phyloP scores from a whole-genome alignment of 2,888 invertebrate genomes.

The Caenorhabditis japonica region DNA sequence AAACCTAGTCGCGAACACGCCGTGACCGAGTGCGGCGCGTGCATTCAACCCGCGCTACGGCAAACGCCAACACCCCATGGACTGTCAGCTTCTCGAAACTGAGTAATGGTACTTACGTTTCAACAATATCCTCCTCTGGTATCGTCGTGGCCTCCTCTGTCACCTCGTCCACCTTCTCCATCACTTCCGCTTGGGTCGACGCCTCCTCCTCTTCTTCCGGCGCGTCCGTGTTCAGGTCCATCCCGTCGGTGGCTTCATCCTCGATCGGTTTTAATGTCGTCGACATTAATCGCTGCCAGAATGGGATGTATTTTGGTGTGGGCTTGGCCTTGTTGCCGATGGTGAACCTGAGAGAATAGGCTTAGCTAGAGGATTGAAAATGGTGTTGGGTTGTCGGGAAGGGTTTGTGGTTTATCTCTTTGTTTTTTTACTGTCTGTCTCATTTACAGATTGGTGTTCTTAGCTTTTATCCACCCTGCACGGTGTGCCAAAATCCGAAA shows the following conservation, averaged over 20 bases:
- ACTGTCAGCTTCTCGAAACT: too few relatives aligned
- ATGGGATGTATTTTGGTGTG: constrained; percentile 73
- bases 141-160: constrained; percentile 30
- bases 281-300: constrained; percentile 73
- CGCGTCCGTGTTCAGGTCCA: constrained; percentile 42
- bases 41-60: too few relatives aligned
- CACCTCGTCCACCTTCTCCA: constrained; percentile 22
- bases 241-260: constrained; percentile 46
- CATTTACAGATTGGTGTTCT: too few relatives aligned
- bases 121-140: constrained; percentile 52
- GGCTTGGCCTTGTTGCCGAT: constrained; percentile 66
- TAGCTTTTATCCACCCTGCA: too few relatives aligned
- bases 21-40: too few relatives aligned
- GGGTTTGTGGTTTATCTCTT: not conserved
- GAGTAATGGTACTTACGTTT: constrained; percentile 18
- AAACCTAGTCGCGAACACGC: too few relatives aligned
- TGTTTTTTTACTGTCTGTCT: too few relatives aligned
- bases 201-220: constrained; percentile 53
- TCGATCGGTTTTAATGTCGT: constrained; percentile 59
- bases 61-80: too few relatives aligned
- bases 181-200: constrained; percentile 23
- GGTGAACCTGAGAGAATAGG: constrained; percentile 64
- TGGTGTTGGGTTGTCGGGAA: too few relatives aligned
- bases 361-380: too few relatives aligned
- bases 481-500: too few relatives aligned